Evolutionary conservation across 1,140 invertebrate species (phyloP).

Genomic region (Caenorhabditis brenneri): DNA sequence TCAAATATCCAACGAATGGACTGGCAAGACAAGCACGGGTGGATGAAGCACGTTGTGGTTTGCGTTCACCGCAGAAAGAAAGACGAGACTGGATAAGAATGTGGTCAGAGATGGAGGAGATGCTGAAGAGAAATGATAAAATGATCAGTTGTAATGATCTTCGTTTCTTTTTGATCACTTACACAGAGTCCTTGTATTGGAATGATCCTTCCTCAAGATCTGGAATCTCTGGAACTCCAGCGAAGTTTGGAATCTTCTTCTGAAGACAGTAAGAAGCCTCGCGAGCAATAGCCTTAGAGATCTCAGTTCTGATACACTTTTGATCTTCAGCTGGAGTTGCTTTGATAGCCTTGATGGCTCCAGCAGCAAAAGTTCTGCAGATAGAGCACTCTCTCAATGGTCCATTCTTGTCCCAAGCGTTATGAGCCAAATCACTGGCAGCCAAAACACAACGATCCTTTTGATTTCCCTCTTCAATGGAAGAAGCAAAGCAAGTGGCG

Average conservation of each 20-base stretch:
- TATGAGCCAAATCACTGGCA: slow-evolving; percentile 63
- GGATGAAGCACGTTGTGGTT: slow-evolving; percentile 64
- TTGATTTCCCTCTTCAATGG: slow-evolving; percentile 67
- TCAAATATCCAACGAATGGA: slow-evolving; percentile 66
- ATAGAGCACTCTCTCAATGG: slow-evolving; percentile 55
- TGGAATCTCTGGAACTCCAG: slow-evolving; percentile 67
- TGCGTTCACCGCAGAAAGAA: slow-evolving; percentile 69
- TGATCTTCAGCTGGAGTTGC: slow-evolving; percentile 69
- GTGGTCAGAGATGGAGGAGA: slow-evolving; percentile 70
- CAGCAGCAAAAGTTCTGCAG: slow-evolving; percentile 64
- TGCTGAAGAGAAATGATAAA: slow-evolving; percentile 60
- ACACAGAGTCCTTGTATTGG: slow-evolving; percentile 66
- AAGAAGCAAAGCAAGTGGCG: slow-evolving; percentile 65
- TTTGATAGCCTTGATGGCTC: slow-evolving; percentile 70
- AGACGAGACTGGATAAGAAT: slow-evolving; percentile 69
- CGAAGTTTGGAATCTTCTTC: slow-evolving; percentile 65
- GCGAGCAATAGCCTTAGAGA: slow-evolving; percentile 67
- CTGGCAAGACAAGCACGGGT: slow-evolving; percentile 63
- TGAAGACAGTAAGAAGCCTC: slow-evolving; percentile 66
- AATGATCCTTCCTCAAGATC: slow-evolving; percentile 69
- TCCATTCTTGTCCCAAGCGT: slow-evolving; percentile 68
- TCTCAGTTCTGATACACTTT: slow-evolving; percentile 69
- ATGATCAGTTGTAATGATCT: slow-evolving; percentile 48
- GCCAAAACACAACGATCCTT: slow-evolving; percentile 70
- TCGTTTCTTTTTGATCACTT: slow-evolving; percentile 38